These are phyloP conservation scores for Cercopithecus mona DNA, from an alignment of 2,113 vertebrate species.

Conservation along the genomic window DNA sequence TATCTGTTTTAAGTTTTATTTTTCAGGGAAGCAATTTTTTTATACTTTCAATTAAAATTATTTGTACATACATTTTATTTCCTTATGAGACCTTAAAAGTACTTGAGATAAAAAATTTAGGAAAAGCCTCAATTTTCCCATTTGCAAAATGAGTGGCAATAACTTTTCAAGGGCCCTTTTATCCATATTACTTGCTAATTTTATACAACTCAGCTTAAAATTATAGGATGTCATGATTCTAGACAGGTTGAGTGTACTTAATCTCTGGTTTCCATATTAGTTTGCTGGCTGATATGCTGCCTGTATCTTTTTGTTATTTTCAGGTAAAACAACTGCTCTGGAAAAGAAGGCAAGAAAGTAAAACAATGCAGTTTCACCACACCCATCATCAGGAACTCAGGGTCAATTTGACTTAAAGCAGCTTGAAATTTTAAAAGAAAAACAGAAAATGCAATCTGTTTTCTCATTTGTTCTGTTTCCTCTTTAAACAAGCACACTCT, in stretches of 20 bases:
- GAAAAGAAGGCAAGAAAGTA: conserved; percentile 23
- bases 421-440: conserved; percentile 63
- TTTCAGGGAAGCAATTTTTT: conserved; percentile 41
- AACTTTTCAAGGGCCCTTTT: conserved; percentile 12
- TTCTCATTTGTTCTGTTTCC: conserved; percentile 54
- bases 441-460: conserved; percentile 30
- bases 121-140: conserved; percentile 31
- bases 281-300: conserved; percentile 38
- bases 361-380: conserved; percentile 40
- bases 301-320: conserved; percentile 43
- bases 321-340: conserved; percentile 50
- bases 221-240: conserved; percentile 45
- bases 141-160: conserved; percentile 7
- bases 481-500: conserved; percentile 47
- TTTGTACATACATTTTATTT: conserved; percentile 28
- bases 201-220: conserved; percentile 37
- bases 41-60: conserved; percentile 38
- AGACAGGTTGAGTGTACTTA: conserved; percentile 29
- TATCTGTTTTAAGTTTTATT: conserved; percentile 53
- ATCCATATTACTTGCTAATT: conserved; percentile 8
- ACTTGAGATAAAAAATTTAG: conserved; percentile 46
- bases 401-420: conserved; percentile 55
- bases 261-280: conserved; percentile 39
- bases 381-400: conserved; percentile 28
- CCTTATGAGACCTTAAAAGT: conserved; percentile 49